phyloP scores from a whole-genome alignment of 2,888 invertebrate genomes.

The Drosophila anceps region DNA sequence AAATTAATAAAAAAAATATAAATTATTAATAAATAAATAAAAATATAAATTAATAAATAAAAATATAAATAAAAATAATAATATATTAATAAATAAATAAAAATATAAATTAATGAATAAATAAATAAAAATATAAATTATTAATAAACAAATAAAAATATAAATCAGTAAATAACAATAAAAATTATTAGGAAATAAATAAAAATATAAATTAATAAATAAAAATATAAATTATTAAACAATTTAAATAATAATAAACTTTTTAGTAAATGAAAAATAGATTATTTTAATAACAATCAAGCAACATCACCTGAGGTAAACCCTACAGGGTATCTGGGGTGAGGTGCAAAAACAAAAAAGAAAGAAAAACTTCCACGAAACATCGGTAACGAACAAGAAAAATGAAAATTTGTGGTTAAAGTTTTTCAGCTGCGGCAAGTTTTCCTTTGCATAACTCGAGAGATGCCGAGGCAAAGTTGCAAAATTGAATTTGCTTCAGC shows the following conservation, averaged over 20 bases:
- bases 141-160: not conserved
- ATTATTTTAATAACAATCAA: no score
- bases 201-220: no score
- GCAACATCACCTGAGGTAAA: no score
- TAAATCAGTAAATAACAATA: not conserved
- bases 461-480: slow-evolving; percentile 38
- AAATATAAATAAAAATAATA: no score
- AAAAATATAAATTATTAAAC: not conserved
- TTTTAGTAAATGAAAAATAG: no score
- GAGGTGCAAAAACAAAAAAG: not conserved
- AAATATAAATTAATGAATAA: no score
- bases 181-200: not conserved
- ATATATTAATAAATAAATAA: no score
- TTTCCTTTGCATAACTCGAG: slow-evolving; percentile 56
- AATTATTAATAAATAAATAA: no score
- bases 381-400: slow-evolving; percentile 37
- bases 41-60: no score
- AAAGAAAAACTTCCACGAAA: slow-evolving; percentile 2
- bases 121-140: no score
- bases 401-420: slow-evolving; percentile 27
- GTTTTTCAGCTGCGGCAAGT: slow-evolving; percentile 31
- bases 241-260: no score
- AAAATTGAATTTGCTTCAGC: slow-evolving; percentile 22
- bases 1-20: no score
- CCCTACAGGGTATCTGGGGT: not conserved